Evolutionary conservation across 2,797 vertebrate genomes (phyloP).

Genomic region (Sebastes kiyomatsui): DNA sequence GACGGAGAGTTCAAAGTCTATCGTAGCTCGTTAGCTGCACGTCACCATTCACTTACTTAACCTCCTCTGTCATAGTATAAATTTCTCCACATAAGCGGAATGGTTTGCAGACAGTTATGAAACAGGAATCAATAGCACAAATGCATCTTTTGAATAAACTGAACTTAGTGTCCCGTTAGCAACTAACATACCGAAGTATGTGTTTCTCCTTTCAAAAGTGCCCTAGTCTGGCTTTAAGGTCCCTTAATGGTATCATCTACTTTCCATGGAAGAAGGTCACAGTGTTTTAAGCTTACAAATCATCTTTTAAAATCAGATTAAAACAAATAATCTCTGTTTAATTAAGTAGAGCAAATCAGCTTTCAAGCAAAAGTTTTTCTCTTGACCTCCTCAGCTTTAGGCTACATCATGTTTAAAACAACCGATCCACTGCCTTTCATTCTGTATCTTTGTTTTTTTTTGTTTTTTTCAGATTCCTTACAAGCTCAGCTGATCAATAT

Average conservation of each 20-base stretch:
- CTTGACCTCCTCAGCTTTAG: not conserved
- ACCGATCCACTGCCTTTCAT: not conserved
- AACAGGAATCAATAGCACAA: not conserved
- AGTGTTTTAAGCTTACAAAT: not conserved
- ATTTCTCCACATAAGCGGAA: too few species aligned
- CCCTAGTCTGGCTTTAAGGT: not conserved
- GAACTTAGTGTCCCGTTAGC: not conserved
- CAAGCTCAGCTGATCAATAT: conserved; percentile 98
- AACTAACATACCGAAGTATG: too few species aligned
- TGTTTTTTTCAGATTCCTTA: conserved; percentile 86
- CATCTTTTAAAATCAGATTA: not conserved
- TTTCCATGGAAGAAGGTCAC: not conserved
- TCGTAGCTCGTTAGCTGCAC: not conserved
- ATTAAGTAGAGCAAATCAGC: not conserved
- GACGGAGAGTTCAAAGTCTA: too few species aligned
- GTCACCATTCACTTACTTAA: not conserved
- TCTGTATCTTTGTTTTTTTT: conserved; percentile 13
- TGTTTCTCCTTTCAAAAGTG: not conserved
- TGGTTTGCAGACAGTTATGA: not conserved
- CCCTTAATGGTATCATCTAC: not conserved
- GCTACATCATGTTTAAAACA: not conserved
- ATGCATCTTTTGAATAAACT: not conserved
- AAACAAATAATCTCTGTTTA: not conserved
- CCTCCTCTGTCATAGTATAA: too few species aligned
- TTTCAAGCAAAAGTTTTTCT: not conserved